These are phyloP conservation scores for Drosophila fuyamai DNA, from an alignment of 1,140 invertebrate genomes.

Conservation along the genomic window DNA sequence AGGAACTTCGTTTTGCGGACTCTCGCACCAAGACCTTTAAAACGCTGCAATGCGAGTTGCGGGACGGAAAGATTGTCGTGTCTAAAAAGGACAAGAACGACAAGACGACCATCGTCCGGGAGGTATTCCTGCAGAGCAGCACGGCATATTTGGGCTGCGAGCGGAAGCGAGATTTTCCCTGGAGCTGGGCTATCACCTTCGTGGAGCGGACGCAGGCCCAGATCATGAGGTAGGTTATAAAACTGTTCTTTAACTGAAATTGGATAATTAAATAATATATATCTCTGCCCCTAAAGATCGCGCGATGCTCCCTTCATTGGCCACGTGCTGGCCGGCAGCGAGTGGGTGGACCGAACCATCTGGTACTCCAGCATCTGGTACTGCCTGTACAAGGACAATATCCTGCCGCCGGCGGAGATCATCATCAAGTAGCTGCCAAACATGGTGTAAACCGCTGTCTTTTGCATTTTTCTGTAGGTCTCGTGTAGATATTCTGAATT, in stretches of 20 bases:
- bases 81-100: constrained; percentile 87
- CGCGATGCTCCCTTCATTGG: constrained; percentile 92
- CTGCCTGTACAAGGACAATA: constrained; percentile 87
- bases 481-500: constrained; percentile 44
- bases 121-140: constrained; percentile 78
- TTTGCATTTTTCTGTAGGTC: constrained; percentile 12
- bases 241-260: background rate
- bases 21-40: constrained; percentile 91
- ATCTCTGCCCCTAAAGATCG: constrained; percentile 86
- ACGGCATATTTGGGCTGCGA: constrained; percentile 91
- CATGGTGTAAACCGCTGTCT: constrained; percentile 6
- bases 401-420: constrained; percentile 86
- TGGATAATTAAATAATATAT: background rate
- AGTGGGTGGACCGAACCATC: constrained; percentile 89
- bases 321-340: constrained; percentile 89
- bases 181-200: constrained; percentile 92
- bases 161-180: constrained; percentile 91
- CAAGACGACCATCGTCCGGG: constrained; percentile 75
- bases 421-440: constrained; percentile 84
- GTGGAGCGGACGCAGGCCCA: constrained; percentile 88
- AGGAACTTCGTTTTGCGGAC: constrained; percentile 92
- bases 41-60: constrained; percentile 91
- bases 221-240: constrained; percentile 86
- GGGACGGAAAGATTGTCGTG: constrained; percentile 90
- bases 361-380: constrained; percentile 92